Base-by-base conservation (phyloP, 23 tunicate species). In the Aplidium turbinatum region DNA sequence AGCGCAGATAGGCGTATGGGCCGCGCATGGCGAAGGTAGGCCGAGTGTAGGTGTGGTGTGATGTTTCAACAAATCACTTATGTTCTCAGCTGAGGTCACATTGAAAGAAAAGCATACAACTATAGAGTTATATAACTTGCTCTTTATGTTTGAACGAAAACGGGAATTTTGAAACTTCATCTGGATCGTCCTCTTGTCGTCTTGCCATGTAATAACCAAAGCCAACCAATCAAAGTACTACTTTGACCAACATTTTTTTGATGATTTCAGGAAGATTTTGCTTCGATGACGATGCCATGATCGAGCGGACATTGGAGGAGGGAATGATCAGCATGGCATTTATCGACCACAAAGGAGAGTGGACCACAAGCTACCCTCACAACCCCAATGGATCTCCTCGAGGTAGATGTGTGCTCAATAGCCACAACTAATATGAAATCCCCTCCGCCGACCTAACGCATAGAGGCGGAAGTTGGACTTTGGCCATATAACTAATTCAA, bases 21-120 rank as follows among this genome's bases (percentile, higher is more conserved):
- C 75, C 23, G 95, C 95, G 30, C 95, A 87, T 64, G 95, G 95
- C 13, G 95, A 87, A 68, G 95, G n/a, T n/a, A n/a, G n/a, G n/a
- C n/a, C n/a, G n/a, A n/a, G 89, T 76, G 20, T 20, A 46, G 22
- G 27, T 13, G 50, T 22, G 13, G 9, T 22, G 9, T 21, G n/a
- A 11, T 13, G 22, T 22, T n/a, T n/a, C n/a, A n/a, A n/a, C n/a
- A n/a, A n/a, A 45, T 11, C 18, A 11, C n/a, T n/a, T n/a, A n/a
- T n/a, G n/a, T n/a, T n/a, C n/a, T n/a, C n/a, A n/a, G n/a, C n/a
- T 42, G 16, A 16, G 50, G 50, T 42, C 16, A 42, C 11, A 16
- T 42, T 9, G 16, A 42, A 16, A 42, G 16, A 42, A 42, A 42
- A 42, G 50, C 13, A 42, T n/a, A n/a, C n/a, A n/a, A n/a, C n/a